Evolutionary conservation across 2,888 invertebrate species (phyloP), one percentile per base, ranked within the genome.

Genomic region (Nomada fabriciana): DNA sequence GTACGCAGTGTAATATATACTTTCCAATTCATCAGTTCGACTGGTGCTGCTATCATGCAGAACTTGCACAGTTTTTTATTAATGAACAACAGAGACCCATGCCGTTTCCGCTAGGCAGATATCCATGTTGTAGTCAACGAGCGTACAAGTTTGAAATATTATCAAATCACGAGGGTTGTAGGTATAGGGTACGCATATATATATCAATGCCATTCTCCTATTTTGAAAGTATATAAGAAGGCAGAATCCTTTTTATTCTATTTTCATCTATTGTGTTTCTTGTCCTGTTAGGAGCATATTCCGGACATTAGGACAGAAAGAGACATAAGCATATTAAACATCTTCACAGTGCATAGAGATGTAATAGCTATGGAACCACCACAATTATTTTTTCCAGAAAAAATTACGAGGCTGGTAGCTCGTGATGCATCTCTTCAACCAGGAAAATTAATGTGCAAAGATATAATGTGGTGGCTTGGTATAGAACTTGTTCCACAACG

Each of bases 61-160:
- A 97, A 91, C 94, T 94, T 18, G 95, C 98, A 5, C 97, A 97
- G 91, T 97, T 96, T 94, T 96, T 97, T 91, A 95, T 96, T 13
- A 94, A 97, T 87, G 97, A 97, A 73, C 96, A 96, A 0, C 95
- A 95, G 69, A 95, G 96, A 82, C 94, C 95, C 5, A 94, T 95
- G 0, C 96, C 96, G 13, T 94, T 96, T 86, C 97, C 97, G 0
- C 95, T 97, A 18, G 97, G 97, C 69, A 93, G 94, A 72, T 97
- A 97, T 94, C 97, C 98, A 0, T 98, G 98, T 94, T 98, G 98
- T 94, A 97, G 98, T 42, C 97, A 97, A 94, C 95, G 97, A 85
- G 97, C 98, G 1, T 97, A 97, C 92, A 95, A 96, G 88, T 98
- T 97, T 94, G 97, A 98, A 93, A 95, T 96, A 36, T 91, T 97